Evolutionary conservation across 2,888 invertebrate species (phyloP), one percentile per base, ranked within the genome.

Genomic region (Callyntrura guangdongensis): DNA sequence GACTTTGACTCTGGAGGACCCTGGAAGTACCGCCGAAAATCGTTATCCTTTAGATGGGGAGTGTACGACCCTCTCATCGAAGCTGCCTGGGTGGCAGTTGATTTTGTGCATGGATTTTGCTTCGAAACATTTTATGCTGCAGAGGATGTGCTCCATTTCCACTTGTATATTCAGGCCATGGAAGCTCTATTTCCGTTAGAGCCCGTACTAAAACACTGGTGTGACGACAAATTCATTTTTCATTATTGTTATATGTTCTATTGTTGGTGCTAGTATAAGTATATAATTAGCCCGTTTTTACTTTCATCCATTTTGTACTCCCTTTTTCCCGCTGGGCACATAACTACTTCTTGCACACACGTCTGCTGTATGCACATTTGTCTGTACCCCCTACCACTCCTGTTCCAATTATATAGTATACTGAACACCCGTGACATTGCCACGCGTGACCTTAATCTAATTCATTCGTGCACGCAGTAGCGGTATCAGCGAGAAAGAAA

Each of bases 51-150:
- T 53, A 27, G 87, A 45, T 92, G 92, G 92, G 88, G 88, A 25
- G 79, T 83, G 49, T 92, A 90, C 67, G 92, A 92, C 72, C 92
- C 92, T 1, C 61, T 92, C 45, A 56, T 92, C 14, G 92, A 92
- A 74, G 82, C 91, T 11, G 86, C 92, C 22, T 92, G 91, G 90
- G 88, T 87, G 17, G 89, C 89, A 3, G 45, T 92, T 25, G 92
- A 91, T 36, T 92, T 92, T 56, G 91, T 92, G 8, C 92, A 92
- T 88, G 92, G 90, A 53, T 90, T 77, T 67, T 92, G 92, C 77
- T 92, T 90, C 45, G 36, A 81, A 1, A 67, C 47, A 12, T 91
- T 91, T 77, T n/a, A 64, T 47, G 25, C 83, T 9, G 83, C 87
- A 82, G 82, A 81, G 14, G 87, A 91, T 83, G 36, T 90, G 45